Conservation (phyloP, 2,113 vertebrate genomes). For the Delphinapterus leucas region DNA sequence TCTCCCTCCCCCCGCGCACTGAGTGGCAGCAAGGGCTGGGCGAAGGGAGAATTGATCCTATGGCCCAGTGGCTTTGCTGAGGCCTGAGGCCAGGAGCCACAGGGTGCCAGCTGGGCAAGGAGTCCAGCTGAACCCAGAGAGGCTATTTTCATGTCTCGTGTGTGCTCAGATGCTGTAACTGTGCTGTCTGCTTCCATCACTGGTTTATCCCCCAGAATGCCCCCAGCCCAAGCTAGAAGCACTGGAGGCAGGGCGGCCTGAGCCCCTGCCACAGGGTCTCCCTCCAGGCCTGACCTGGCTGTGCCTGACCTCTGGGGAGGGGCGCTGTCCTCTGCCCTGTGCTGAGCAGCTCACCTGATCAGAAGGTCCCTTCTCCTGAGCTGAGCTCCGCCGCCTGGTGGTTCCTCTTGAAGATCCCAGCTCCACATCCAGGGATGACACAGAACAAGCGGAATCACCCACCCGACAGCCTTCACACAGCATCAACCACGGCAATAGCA, state of each 20-base stretch:
- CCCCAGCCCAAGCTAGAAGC: neutral
- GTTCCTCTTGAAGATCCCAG: neutral
- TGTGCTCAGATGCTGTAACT: neutral
- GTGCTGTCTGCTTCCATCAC: neutral
- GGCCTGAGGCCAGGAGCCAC: neutral
- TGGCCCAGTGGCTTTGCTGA: neutral
- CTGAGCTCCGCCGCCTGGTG: neutral
- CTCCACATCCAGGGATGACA: neutral
- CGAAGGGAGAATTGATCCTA: rapidly evolving
- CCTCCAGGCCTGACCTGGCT: neutral
- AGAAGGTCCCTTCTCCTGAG: neutral
- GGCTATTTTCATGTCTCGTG: too few species aligned
- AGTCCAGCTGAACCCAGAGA: neutral
- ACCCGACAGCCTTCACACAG: neutral
- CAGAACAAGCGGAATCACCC: neutral
- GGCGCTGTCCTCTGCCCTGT: rapidly evolving
- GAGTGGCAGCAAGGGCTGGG: neutral
- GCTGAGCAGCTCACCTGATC: neutral
- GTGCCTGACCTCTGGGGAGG: neutral
- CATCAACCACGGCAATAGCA: rapidly evolving
- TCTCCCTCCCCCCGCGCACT: neutral
- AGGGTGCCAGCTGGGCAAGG: neutral
- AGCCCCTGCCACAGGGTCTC: neutral
- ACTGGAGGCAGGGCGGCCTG: too few species aligned
- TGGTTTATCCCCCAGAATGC: neutral